These are phyloP conservation scores for Dryas iulia DNA, from an alignment of 1,140 invertebrate genomes.

Conservation along the genomic window DNA sequence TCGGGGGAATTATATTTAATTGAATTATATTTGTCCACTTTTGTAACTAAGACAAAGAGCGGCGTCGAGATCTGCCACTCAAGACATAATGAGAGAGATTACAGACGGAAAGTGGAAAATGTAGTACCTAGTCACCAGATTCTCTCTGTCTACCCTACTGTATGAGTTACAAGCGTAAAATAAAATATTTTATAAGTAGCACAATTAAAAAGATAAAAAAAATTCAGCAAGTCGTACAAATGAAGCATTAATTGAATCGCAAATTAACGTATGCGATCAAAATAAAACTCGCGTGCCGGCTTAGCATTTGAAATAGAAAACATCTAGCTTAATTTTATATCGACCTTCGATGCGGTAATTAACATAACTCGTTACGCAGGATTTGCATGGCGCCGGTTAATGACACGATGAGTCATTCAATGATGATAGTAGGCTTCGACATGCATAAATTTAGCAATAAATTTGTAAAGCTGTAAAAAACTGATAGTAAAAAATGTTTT, in stretches of 20 bases:
- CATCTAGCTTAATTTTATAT: conserved; percentile 8
- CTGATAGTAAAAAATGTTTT: too few species aligned
- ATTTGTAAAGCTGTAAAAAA: neutral
- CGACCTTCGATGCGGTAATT: conserved; percentile 28
- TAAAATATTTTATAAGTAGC: too few species aligned
- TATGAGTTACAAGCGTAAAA: too few species aligned
- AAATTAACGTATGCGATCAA: neutral
- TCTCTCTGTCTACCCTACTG: too few species aligned
- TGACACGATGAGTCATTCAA: conserved; percentile 31
- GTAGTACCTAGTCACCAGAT: too few species aligned
- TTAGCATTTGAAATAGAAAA: conserved; percentile 25
- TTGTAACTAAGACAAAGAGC: too few species aligned
- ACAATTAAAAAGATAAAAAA: neutral
- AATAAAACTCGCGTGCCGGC: conserved; percentile 15
- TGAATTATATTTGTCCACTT: too few species aligned
- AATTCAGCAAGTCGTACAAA: neutral
- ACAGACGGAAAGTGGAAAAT: too few species aligned
- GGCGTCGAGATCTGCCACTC: too few species aligned
- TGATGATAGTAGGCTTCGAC: neutral
- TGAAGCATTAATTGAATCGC: conserved; percentile 2
- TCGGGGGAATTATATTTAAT: too few species aligned
- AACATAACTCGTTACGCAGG: conserved; percentile 26
- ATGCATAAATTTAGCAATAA: neutral
- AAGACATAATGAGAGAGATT: too few species aligned
- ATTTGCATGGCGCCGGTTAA: conserved; percentile 30